phyloP scores from a whole-genome alignment of 1,140 invertebrate genomes.

The Caerostris darwini region DNA sequence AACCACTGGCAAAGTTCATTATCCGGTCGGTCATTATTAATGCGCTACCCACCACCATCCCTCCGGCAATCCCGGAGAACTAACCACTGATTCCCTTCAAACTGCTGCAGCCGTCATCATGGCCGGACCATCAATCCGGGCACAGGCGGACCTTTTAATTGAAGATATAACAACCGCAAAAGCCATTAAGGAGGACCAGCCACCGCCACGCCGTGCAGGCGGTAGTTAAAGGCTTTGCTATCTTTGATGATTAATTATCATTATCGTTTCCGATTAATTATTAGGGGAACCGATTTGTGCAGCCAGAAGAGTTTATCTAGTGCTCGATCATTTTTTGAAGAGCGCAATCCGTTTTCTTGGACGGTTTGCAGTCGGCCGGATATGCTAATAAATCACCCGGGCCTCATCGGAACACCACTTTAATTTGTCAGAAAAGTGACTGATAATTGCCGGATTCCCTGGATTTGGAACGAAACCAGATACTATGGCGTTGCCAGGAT shows the following conservation, averaged over 20 bases:
- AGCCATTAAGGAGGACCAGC: conserved; percentile 54
- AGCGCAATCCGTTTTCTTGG: conserved; percentile 54
- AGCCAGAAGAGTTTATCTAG: not conserved
- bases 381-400: conserved; percentile 50
- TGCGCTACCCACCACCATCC: not conserved
- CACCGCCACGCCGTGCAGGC: not conserved
- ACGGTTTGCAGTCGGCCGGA: not conserved
- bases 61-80: not conserved
- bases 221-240: conserved; percentile 50
- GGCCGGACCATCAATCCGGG: conserved; percentile 38
- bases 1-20: conserved; percentile 32
- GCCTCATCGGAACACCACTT: conserved; percentile 3
- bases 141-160: conserved; percentile 52
- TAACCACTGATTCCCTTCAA: conserved; percentile 15
- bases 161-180: conserved; percentile 65
- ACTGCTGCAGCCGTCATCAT: conserved; percentile 3
- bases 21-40: not conserved
- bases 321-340: conserved; percentile 67
- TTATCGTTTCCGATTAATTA: conserved; percentile 65
- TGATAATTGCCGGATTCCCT: conserved; percentile 32
- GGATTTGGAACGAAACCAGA: not conserved
- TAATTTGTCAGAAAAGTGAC: conserved; percentile 42
- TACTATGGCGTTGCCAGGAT: not conserved
- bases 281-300: conserved; percentile 33
- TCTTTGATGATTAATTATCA: conserved; percentile 67